These are phyloP conservation scores for Hipposideros armiger DNA, from an alignment of 2,113 vertebrate genomes.

Conservation along the genomic window DNA sequence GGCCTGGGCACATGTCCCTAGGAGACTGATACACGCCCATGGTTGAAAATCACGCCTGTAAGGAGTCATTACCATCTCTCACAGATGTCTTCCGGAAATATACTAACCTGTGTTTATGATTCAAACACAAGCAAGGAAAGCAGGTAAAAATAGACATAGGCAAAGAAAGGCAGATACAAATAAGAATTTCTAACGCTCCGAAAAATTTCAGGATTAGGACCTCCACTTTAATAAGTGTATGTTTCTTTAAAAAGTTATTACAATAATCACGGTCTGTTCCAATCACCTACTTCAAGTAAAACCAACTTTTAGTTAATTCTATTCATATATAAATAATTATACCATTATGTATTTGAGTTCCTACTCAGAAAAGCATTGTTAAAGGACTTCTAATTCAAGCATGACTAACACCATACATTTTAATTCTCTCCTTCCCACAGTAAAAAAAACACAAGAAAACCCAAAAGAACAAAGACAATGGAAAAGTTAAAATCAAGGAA, in stretches of 20 bases:
- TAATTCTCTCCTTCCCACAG: not conserved
- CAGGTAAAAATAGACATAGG: not conserved
- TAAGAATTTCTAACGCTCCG: slow-evolving; percentile 2
- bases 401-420: not conserved
- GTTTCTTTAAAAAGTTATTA: slow-evolving; percentile 34
- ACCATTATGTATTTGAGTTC: not conserved
- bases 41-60: not conserved
- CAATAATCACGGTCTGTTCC: slow-evolving; percentile 14
- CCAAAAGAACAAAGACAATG: not conserved
- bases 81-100: not conserved
- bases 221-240: not conserved
- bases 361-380: slow-evolving; percentile 1
- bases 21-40: not conserved
- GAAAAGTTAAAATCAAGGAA: slow-evolving; percentile 8
- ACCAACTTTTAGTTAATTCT: not conserved
- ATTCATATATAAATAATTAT: slow-evolving; percentile 23
- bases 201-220: not conserved
- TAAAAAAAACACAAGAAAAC: not conserved
- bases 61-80: not conserved
- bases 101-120: not conserved
- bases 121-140: slow-evolving; percentile 8
- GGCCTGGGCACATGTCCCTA: not conserved
- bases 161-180: slow-evolving; percentile 29
- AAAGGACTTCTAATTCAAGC: slow-evolving; percentile 14
- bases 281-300: slow-evolving; percentile 24